phyloP scores from a whole-genome alignment of 2,888 invertebrate species.

The Ceramica pisi region DNA sequence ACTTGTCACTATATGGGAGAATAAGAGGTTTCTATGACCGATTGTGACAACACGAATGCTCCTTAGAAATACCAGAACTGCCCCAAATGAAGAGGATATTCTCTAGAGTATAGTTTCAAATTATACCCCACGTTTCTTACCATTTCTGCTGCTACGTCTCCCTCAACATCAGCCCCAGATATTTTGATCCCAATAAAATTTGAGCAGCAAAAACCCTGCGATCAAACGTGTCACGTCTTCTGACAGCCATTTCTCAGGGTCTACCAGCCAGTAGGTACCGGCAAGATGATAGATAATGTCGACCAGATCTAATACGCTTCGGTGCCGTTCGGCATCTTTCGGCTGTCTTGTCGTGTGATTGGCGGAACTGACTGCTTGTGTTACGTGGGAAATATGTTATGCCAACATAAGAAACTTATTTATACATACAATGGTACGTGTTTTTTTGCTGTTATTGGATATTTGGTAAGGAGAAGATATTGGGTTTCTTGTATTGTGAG shows the following conservation, averaged over 20 bases:
- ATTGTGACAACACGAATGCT: no score
- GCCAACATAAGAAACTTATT: slow-evolving; percentile 25
- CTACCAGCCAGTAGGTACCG: slow-evolving; percentile 50
- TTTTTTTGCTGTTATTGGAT: slow-evolving; percentile 37
- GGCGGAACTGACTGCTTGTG: slow-evolving; percentile 60
- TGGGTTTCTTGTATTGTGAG: slow-evolving; percentile 9
- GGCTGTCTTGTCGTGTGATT: slow-evolving; percentile 53
- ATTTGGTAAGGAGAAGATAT: slow-evolving; percentile 22
- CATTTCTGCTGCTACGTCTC: background rate
- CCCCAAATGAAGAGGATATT: no score
- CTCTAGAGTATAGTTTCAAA: no score
- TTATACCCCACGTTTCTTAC: no score
- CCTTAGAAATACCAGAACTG: no score
- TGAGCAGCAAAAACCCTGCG: slow-evolving; percentile 33
- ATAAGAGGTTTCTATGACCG: no score
- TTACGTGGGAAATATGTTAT: slow-evolving; percentile 61
- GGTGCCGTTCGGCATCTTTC: slow-evolving; percentile 36
- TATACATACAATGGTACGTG: background rate
- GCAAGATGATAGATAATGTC: slow-evolving; percentile 64
- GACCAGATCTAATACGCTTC: slow-evolving; percentile 52
- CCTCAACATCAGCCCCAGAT: no score
- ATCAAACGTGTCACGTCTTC: slow-evolving; percentile 23
- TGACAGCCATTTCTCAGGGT: slow-evolving; percentile 43
- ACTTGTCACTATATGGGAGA: no score
- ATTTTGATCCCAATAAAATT: background rate